These are phyloP conservation scores for Caenorhabditis tropicalis DNA, from an alignment of 1,140 invertebrate species.

Conservation along the genomic window DNA sequence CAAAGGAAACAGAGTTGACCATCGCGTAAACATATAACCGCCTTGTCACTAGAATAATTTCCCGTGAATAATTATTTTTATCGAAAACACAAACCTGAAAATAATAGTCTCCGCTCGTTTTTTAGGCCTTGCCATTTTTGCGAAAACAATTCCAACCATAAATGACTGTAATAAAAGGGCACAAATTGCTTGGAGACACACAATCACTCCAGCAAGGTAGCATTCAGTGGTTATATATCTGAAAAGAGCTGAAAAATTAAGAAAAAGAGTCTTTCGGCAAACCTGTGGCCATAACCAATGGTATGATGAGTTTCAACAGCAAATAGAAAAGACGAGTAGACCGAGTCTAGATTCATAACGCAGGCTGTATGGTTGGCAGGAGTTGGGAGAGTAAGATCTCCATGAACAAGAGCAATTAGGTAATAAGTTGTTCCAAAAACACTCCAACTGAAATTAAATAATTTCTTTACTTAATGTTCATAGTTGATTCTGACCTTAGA, in stretches of 20 bases:
- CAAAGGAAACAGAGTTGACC: slow-evolving; percentile 73
- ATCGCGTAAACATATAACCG: slow-evolving; percentile 66
- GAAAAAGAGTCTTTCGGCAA: slow-evolving; percentile 54
- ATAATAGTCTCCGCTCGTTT: slow-evolving; percentile 74
- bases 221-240: slow-evolving; percentile 75
- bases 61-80: not conserved
- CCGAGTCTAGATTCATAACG: slow-evolving; percentile 74
- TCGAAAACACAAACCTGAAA: slow-evolving; percentile 58
- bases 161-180: slow-evolving; percentile 65
- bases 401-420: slow-evolving; percentile 70
- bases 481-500: slow-evolving; percentile 76
- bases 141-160: slow-evolving; percentile 74
- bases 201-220: slow-evolving; percentile 67
- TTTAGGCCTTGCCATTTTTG: slow-evolving; percentile 75
- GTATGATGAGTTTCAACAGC: slow-evolving; percentile 75
- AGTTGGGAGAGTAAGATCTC: not conserved
- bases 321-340: slow-evolving; percentile 75
- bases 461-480: slow-evolving; percentile 87
- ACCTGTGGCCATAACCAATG: slow-evolving; percentile 75
- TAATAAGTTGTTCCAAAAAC: slow-evolving; percentile 75
- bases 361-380: slow-evolving; percentile 72
- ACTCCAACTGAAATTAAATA: slow-evolving; percentile 72
- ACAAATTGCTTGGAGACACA: slow-evolving; percentile 66
- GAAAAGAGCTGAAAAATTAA: slow-evolving; percentile 66
- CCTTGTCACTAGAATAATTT: slow-evolving; percentile 53